Conservation (phyloP, 2,797 vertebrate genomes). For the Mus caroli region DNA sequence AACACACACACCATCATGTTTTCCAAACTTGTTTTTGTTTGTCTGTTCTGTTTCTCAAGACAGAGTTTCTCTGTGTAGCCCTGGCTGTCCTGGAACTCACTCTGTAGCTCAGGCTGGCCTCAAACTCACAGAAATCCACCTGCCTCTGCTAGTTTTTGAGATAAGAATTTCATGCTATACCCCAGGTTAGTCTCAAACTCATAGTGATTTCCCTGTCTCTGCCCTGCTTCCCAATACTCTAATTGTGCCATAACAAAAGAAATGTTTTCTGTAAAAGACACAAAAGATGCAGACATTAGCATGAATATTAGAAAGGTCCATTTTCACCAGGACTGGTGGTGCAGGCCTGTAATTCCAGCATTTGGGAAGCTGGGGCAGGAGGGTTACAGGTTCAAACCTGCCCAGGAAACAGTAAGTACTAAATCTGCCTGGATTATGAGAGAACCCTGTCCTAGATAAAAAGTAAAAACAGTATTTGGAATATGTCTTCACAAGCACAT, state of each 20-base stretch:
- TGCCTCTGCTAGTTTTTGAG: neutral
- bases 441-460: neutral
- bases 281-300: neutral
- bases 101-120: neutral
- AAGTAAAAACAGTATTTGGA: neutral
- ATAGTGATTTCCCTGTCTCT: neutral
- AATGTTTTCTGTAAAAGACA: conserved; percentile 33
- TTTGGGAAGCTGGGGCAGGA: neutral
- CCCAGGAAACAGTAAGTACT: neutral
- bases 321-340: neutral
- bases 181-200: neutral
- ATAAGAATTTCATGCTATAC: neutral
- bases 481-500: neutral
- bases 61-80: neutral
- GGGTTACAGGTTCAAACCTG: neutral
- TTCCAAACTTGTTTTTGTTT: neutral
- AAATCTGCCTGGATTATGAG: no score
- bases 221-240: conserved; percentile 27
- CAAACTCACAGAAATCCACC: neutral
- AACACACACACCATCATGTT: neutral
- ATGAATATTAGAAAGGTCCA: neutral
- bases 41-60: neutral
- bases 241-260: neutral
- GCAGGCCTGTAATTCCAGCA: neutral
- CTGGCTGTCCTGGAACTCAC: neutral